Base-by-base conservation (phyloP, 2,888 invertebrate genomes). In the Hemistola chrysoprasaria region DNA sequence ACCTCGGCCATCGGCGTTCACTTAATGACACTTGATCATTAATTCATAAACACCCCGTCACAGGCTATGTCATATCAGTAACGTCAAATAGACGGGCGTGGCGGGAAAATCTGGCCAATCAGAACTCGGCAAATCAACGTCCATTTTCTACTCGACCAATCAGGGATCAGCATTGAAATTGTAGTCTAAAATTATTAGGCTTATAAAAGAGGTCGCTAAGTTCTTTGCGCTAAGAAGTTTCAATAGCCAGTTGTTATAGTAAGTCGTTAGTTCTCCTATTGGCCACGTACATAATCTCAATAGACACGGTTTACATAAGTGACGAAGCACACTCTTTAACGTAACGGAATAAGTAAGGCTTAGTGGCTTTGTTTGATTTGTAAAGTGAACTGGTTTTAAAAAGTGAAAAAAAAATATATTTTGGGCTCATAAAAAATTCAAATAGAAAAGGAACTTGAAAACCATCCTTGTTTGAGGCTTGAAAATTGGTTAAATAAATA, bases 11-110 rank as follows among this genome's bases (percentile, higher is more conserved):
- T 35, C 47, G 49, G 16, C 16, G 16, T 16, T 16, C 50, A 53
- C 56, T 50, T 81, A 83, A 84, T 84, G 75, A 71, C 72, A 70
- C 70, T 75, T 76, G 77, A 78, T 86, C 71, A 85, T 74, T 53
- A 61, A 83, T 84, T 79, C 73, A 82, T 39, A 59, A 55, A 41
- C 59, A 62, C 68, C 8, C 62, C 64, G 74, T 80, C 82, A 79
- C 74, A 66, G 47, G 47, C 53, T 48, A 61, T 77, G 74, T 63
- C 71, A 74, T 74, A 74, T 54, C 44, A 58, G 45, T 40, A 59
- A 62, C 62, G 76, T 73, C 71, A 79, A 76, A 71, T 65, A 57
- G 56, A 49, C 41, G 59, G 85, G 84, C 79, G 81, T 67, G 70
- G 71, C 54, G 51, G 45, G 45, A 48, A 43, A 46, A 35, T 37